Percentiles rank a stretch among this genome's conserved stretches.
Conservation (phyloP, 2,888 invertebrate species). For the Timema cristinae region DNA sequence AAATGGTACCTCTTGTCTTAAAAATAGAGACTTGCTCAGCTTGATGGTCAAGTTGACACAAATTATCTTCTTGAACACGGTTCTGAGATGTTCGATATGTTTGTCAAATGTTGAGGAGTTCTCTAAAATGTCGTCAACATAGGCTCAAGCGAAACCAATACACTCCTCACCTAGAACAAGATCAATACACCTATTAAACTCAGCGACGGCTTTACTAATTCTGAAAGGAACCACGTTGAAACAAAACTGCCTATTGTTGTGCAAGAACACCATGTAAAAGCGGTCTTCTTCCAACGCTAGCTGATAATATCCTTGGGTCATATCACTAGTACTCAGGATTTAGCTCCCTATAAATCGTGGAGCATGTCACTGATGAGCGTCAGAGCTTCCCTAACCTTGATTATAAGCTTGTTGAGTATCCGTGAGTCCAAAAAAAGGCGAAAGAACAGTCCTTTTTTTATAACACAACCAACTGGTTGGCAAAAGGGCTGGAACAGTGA, state of each 20-base stretch:
- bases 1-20: conserved; percentile 1
- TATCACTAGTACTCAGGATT: conserved; percentile 27
- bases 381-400: conserved; percentile 27
- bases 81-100: neutral
- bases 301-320: conserved; percentile 30
- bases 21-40: conserved; percentile 11
- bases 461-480: conserved; percentile 5
- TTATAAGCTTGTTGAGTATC: conserved; percentile 28
- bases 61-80: neutral
- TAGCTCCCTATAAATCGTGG: conserved; percentile 13
- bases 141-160: neutral
- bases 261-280: conserved; percentile 31
- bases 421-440: conserved; percentile 16
- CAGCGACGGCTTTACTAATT: conserved; percentile 1
- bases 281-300: conserved; percentile 24
- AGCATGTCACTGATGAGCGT: conserved; percentile 28
- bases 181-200: conserved; percentile 4
- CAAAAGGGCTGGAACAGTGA: neutral
- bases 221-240: conserved; percentile 31
- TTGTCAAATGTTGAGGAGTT: conserved; percentile 1
- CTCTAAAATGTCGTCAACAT: conserved; percentile 8
- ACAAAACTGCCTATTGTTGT: conserved; percentile 23
- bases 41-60: neutral
- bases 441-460: conserved; percentile 28
- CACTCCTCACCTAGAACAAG: neutral